Conservation (phyloP, 2,888 invertebrate genomes). For the Spisula solida region DNA sequence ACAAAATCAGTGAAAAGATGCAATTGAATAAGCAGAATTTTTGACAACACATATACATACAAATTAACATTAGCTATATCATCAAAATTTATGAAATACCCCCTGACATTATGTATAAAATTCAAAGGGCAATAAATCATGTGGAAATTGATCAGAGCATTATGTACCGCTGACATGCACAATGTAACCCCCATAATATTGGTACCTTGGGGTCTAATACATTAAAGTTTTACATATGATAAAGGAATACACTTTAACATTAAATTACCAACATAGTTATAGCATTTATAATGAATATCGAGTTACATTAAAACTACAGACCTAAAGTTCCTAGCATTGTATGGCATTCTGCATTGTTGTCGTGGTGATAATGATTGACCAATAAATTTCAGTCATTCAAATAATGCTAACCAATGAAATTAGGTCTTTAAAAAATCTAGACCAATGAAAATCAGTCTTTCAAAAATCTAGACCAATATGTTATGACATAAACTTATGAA, state of each 20-base stretch:
- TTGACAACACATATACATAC: no score
- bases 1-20: no score
- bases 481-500: background rate
- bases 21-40: no score
- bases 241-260: background rate
- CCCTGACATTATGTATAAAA: no score
- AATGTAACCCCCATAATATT: no score
- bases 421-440: background rate
- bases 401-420: background rate
- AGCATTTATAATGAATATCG: background rate
- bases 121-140: no score
- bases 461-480: background rate
- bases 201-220: no score
- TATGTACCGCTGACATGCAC: no score
- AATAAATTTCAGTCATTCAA: background rate
- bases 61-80: no score
- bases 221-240: background rate
- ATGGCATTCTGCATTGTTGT: background rate
- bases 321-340: slow-evolving; percentile 9
- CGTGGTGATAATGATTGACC: background rate
- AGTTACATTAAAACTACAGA: background rate
- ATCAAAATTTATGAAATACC: no score
- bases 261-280: background rate
- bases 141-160: no score
- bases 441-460: background rate